These are phyloP conservation scores for Argyresthia goedartella DNA, from an alignment of 2,888 invertebrate genomes.

Conservation along the genomic window DNA sequence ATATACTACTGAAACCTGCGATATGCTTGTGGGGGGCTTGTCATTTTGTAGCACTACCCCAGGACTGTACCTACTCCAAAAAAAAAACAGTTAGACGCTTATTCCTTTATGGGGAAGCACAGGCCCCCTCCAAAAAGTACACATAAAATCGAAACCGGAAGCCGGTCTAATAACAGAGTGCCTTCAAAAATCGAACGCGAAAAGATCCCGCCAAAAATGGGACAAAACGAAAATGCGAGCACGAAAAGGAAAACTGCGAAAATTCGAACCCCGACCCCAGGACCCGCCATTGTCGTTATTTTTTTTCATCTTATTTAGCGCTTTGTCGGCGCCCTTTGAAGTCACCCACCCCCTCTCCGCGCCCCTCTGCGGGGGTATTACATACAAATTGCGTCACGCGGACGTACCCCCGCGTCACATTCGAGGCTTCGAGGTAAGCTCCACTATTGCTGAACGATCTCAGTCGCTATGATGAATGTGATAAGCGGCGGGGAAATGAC, in stretches of 20 bases:
- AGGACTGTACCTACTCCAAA: too few relatives aligned
- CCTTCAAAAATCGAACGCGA: slow-evolving; percentile 24
- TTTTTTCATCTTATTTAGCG: slow-evolving; percentile 69
- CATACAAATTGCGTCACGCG: slow-evolving; percentile 58
- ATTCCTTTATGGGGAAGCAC: too few relatives aligned
- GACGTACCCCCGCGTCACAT: slow-evolving; percentile 10
- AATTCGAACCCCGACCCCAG: slow-evolving; percentile 55
- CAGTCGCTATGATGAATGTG: too few relatives aligned
- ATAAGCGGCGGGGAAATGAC: too few relatives aligned
- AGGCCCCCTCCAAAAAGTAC: too few relatives aligned
- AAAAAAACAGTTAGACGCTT: too few relatives aligned
- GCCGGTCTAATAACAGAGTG: too few relatives aligned
- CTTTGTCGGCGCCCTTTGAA: slow-evolving; percentile 70
- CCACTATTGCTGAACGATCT: slow-evolving; percentile 28
- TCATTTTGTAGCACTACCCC: too few relatives aligned
- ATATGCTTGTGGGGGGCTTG: too few relatives aligned
- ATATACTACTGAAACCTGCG: too few relatives aligned
- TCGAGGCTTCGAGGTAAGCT: too few relatives aligned
- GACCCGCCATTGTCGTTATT: slow-evolving; percentile 58
- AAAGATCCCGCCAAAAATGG: slow-evolving; percentile 17
- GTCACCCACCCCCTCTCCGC: slow-evolving; percentile 33
- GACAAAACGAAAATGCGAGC: slow-evolving; percentile 34
- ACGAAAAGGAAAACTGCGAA: slow-evolving; percentile 42
- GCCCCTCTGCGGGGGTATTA: slow-evolving; percentile 34
- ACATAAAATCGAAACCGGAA: too few relatives aligned